Percentiles rank a stretch among this genome's conserved stretches.
Conservation (phyloP, 2,888 invertebrate species). For the Leptopterna dolabrata region DNA sequence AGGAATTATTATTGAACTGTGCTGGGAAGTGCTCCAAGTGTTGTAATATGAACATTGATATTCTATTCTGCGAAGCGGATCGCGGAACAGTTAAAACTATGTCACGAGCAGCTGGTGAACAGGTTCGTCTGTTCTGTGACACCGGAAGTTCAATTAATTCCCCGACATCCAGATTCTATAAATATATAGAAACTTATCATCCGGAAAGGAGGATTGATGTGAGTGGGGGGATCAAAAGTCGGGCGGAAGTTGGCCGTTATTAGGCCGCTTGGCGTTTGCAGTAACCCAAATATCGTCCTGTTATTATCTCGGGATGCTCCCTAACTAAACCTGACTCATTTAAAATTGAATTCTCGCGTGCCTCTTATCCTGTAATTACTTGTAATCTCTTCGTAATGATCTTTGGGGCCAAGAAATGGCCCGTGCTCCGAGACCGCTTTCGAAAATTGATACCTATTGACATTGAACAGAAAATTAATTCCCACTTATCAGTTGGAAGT, state of each 20-base stretch:
- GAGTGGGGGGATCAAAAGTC: not conserved
- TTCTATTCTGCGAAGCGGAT: not conserved
- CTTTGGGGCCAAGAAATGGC: too few relatives aligned
- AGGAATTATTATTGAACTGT: too few relatives aligned
- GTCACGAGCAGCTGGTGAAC: not conserved
- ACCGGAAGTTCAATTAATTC: not conserved
- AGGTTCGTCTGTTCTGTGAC: not conserved
- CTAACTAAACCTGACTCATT: not conserved
- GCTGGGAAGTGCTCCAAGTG: too few relatives aligned
- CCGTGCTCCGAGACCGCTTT: too few relatives aligned
- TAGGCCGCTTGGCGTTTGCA: not conserved
- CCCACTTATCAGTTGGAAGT: too few relatives aligned
- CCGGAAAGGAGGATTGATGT: not conserved
- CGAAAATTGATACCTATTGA: too few relatives aligned
- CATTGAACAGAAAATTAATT: too few relatives aligned
- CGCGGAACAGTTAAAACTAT: not conserved
- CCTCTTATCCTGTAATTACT: not conserved
- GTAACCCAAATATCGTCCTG: not conserved
- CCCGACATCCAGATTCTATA: not conserved
- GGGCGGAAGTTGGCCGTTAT: slow-evolving; percentile 1
- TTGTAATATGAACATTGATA: not conserved
- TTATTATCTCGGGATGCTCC: not conserved
- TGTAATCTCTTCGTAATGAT: not conserved
- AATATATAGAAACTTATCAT: not conserved
- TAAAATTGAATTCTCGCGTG: not conserved